These are phyloP conservation scores for Wasmannia auropunctata DNA, from an alignment of 1,140 invertebrate genomes.

Conservation along the genomic window DNA sequence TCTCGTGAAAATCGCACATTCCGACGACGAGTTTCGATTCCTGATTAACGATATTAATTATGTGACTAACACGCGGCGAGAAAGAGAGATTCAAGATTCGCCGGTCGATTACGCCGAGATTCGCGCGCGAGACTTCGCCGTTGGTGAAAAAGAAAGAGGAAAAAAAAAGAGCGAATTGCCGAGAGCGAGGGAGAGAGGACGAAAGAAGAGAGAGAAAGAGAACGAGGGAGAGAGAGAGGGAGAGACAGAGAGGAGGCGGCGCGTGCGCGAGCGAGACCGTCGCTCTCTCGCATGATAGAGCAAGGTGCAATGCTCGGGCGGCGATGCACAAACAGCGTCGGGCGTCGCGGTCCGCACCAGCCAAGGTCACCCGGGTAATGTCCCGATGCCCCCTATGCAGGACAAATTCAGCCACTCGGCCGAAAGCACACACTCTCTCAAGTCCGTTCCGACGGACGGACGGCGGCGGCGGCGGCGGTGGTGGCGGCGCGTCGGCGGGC, in stretches of 20 bases:
- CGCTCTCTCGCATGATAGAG: constrained; percentile 79
- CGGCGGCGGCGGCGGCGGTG: background rate
- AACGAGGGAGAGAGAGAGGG: background rate
- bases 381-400: constrained; percentile 86
- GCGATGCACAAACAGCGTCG: constrained; percentile 83
- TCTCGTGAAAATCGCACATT: background rate
- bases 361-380: constrained; percentile 86
- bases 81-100: too few species aligned
- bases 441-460: constrained; percentile 17
- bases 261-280: constrained; percentile 24
- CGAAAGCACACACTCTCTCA: constrained; percentile 67
- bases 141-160: background rate
- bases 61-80: background rate
- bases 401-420: constrained; percentile 83
- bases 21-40: background rate
- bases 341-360: constrained; percentile 78
- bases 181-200: background rate
- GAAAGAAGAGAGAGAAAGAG: background rate
- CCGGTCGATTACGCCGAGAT: constrained; percentile 8
- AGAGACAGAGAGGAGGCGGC: background rate
- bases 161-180: background rate
- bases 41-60: constrained; percentile 1
- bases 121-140: background rate
- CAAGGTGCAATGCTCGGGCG: constrained; percentile 84
- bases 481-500: constrained; percentile 2